Base-by-base conservation (phyloP, 1,140 invertebrate species). In the Drusus annulatus region DNA sequence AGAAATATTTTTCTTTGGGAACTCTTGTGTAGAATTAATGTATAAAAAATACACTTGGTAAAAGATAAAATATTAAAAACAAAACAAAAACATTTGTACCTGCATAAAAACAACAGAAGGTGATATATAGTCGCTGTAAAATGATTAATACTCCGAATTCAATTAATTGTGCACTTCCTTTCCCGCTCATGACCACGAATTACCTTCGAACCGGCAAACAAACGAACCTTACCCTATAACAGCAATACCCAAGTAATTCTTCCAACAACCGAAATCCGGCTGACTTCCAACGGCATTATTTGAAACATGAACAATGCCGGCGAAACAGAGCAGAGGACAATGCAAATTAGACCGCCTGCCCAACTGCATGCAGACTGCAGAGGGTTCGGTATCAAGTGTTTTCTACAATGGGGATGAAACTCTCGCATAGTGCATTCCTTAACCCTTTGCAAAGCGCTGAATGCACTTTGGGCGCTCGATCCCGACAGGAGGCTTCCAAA, bases 381-480 rank as follows among this genome's bases (percentile, higher is more conserved):
- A n/a, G 62, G 25, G 62, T 16, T 63, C 15, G 16, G 8, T 28
- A 63, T 63, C 62, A 63, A 63, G 62, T 63, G 62, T 63, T 63
- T 63, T 63, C 62, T 63, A 25, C 25, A 21, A 60, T 16, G 16
- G 62, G 62, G 62, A 31, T 63, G 21, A n/a, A 23, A 28, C 21
- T 16, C 62, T 63, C 62, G 21, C 56, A 60, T 25, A 63, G 13
- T 16, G 62, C 21, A 63, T 63, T 63, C 62, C 62, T 63, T 63
- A 63, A 36, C 21, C 56, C 25, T 25, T 16, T 17, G 13, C 60
- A 16, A 25, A 63, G 23, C 10, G 62, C 62, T 31, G 23, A 21
- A 63, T 28, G 16, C 62, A 28, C 13, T n/a, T n/a, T 28, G 5
- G 21, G 56, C 56, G 23, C 56, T 19, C 56, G 23, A 60, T 60